Base-by-base conservation (phyloP, 2,888 invertebrate species). In the Microplitis deprimator region DNA sequence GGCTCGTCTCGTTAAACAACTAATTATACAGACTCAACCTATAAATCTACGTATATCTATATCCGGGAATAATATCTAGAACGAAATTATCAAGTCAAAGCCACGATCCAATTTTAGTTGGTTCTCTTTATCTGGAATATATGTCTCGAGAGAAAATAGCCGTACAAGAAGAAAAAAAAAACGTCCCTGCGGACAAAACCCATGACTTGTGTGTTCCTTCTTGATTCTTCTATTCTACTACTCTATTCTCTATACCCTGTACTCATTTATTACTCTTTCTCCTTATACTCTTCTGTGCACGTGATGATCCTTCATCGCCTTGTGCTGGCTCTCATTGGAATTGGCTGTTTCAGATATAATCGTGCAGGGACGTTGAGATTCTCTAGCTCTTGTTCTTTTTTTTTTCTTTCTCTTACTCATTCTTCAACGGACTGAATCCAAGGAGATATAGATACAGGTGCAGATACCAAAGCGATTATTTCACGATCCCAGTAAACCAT, bases 401-500 rank as follows among this genome's bases (percentile, higher is more conserved):
- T 8, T 50, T 50, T 50, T 13, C 8, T 50, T 50, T 1, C 13
- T 13, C 50, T 13, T 13, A 50, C 50, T 13, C 10, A 50, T 13
- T 50, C 13, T 50, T 13, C 13, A 50, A 3, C 50, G 29, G 4
- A 50, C 13, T 13, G 50, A 8, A 50, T 50, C 50, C 13, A 5
- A 13, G 1, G 2, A 13, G 8, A 13, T 50, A 50, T 0, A 50
- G 50, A 50, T 13, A 13, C 50, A 50, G 50, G 50, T 50, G 13
- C 50, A 50, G 75, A 76, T 79, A 80, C 77, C 76, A 78, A 81
- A 76, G 71, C 80, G 79, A 81, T 82, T 81, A 81, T 80, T 79
- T 76, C 73, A 77, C 78, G 76, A 81, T 79, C 81, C 77, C 72
- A 64, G 39, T 69, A 7, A 59, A 17, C 50, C 50, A 50, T 50